Base-by-base conservation (phyloP, 2,797 vertebrate species). In the Capromys pilorides region DNA sequence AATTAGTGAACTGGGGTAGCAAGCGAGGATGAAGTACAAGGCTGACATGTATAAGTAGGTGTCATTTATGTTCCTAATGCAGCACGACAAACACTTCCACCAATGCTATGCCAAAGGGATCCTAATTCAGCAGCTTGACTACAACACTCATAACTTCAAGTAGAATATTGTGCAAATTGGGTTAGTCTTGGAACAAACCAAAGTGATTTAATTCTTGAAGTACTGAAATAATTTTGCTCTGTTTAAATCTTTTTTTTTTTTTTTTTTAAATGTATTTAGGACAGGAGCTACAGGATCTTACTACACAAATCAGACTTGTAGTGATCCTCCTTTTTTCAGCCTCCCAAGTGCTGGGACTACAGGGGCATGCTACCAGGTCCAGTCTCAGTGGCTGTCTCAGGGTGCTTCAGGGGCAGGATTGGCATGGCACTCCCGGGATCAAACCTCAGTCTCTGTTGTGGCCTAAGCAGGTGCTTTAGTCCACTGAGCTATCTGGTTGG, bases 181-280 rank as follows among this genome's bases (percentile, higher is more conserved):
- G 12, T 94, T 91, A 39, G 62, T 88, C 67, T 95, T 92, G 51
- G 91, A 95, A 87, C 45, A 22, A 86, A 66, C 6, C 57, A 93
- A 93, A 87, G 62, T n/a, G 83, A 93, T 80, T 95, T 86, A 85
- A 94, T 93, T 94, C 75, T 62, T 93, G 41, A 92, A 93, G 67
- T 69, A 81, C 28, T 18, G 86, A 93, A 86, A 95, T 69, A 88
- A 85, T 94, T 94, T 94, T 82, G 18, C 62, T 95, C 24, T 83
- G 59, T 57, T 95, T 88, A 80, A 85, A 75, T 86, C 41, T 88
- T 96, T 94, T 93, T 88, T n/a, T n/a, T n/a, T 88, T 96, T 94
- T 93, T 88, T 88, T 96, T 94, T 93, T 88, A 54, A 54, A 18
- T 45, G 45, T 45, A 45, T 45, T 45, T 45, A 45, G 45, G 45